A percentile compares a stretch with the other conserved stretches of the same genome.
phyloP scores from a whole-genome alignment of 2,888 invertebrate genomes.

The Pachliopta kotzebuea region DNA sequence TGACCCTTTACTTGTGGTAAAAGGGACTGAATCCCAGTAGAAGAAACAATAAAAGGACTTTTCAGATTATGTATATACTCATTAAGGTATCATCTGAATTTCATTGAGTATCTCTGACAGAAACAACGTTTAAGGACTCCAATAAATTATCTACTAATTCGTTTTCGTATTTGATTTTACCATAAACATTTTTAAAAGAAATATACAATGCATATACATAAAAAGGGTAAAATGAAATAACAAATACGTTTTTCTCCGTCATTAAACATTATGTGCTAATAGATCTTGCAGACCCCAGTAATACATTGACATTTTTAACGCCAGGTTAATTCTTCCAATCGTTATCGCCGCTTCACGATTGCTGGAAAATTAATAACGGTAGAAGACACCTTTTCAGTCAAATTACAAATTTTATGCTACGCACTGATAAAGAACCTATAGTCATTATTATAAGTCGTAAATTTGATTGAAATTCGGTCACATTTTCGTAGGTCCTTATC shows the following conservation, averaged over 20 bases:
- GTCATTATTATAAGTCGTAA: slow-evolving; percentile 80
- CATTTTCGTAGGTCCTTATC: slow-evolving; percentile 75
- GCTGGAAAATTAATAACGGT: slow-evolving; percentile 75
- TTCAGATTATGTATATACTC: no score
- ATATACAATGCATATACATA: neutral
- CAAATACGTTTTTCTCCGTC: slow-evolving; percentile 8
- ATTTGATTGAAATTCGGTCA: slow-evolving; percentile 80
- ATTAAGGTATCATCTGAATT: neutral
- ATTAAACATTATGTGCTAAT: slow-evolving; percentile 35
- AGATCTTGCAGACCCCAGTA: slow-evolving; percentile 34
- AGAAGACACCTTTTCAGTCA: slow-evolving; percentile 77
- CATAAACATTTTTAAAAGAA: neutral
- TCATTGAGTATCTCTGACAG: neutral
- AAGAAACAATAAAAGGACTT: no score
- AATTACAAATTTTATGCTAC: slow-evolving; percentile 76
- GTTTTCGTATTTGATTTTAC: no score
- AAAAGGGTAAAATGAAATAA: neutral
- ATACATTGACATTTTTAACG: slow-evolving; percentile 50
- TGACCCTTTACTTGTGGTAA: no score
- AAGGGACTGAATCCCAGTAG: no score
- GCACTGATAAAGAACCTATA: slow-evolving; percentile 75
- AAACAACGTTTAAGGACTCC: neutral
- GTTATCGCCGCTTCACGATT: slow-evolving; percentile 77
- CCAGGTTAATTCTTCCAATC: slow-evolving; percentile 74
- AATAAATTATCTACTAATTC: neutral